Evolutionary conservation across 2,113 vertebrate species (phyloP).

Genomic region (Stercorarius parasiticus): DNA sequence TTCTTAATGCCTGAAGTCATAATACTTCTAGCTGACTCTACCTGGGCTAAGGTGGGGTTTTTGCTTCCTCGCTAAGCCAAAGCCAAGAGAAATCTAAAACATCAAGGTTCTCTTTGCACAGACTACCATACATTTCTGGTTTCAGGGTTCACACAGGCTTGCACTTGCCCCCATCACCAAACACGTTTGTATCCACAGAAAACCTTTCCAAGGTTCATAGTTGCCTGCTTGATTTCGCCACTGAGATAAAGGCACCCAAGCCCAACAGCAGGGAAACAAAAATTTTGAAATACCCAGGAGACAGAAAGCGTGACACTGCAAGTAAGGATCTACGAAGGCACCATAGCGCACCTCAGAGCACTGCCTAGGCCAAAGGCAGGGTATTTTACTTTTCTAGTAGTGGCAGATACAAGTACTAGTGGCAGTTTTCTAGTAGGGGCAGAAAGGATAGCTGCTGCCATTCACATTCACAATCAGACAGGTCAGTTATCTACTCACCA

Average conservation of each 20-base stretch:
- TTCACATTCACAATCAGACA: neutral
- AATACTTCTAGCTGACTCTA: neutral
- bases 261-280: neutral
- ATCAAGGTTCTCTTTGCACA: neutral
- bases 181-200: neutral
- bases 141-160: neutral
- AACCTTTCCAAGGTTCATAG: neutral
- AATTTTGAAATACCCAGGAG: neutral
- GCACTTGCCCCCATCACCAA: neutral
- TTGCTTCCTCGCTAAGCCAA: neutral
- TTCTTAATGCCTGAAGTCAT: neutral
- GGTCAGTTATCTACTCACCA: slow-evolving; percentile 72
- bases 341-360: neutral
- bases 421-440: neutral
- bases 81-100: neutral
- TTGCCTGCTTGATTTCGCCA: neutral
- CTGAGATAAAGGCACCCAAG: neutral
- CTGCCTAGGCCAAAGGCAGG: neutral
- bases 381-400: neutral
- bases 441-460: neutral
- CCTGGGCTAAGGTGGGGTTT: neutral
- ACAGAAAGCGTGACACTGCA: neutral
- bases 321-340: neutral
- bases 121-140: neutral
- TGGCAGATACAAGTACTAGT: neutral